Base-by-base conservation (phyloP, 1,140 invertebrate species). In the Amyelois transitella region DNA sequence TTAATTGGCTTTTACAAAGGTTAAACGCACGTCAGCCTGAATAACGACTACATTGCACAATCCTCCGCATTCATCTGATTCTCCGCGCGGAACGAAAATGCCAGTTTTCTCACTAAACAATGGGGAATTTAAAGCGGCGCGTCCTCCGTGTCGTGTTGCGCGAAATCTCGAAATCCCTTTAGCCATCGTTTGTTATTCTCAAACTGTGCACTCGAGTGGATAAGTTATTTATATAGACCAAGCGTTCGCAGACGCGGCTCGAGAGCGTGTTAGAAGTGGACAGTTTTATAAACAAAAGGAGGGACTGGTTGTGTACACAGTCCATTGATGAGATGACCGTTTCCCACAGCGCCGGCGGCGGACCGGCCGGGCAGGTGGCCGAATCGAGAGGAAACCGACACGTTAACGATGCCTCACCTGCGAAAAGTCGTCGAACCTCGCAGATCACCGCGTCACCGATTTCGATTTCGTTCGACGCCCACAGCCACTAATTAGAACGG, bases 231-330 rank as follows among this genome's bases (percentile, higher is more conserved):
- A 77, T 73, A 65, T 62, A 77, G 63, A 63, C 61, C 70, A 69
- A 66, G 66, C 4, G 28, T 32, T 55, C 62, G 71, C 62, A 64
- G 67, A 60, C 60, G 49, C 63, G 58, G 59, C 55, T 62, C 63
- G 54, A 59, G 51, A 58, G 64, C 70, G 70, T 70, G 60, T 70
- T 76, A 80, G 69, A 76, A 84, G 82, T 84, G 79, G 81, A 81
- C 81, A 83, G 84, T 87, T 87, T 87, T 87, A 82, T 85, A 87
- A 87, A 87, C 84, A 87, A 81, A 82, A 83, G 73, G 68, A 75
- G 72, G 70, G 63, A 67, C 65, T 72, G 60, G 68, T 72, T 77
- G 78, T 78, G 70, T 77, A 71, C 77, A 66, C 74, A 69, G 70
- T 61, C 75, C 81, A 87, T 85, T 87, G 75, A 83, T 78, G 75